Base-by-base conservation (phyloP, 2,888 invertebrate species). In the Acronicta alni region DNA sequence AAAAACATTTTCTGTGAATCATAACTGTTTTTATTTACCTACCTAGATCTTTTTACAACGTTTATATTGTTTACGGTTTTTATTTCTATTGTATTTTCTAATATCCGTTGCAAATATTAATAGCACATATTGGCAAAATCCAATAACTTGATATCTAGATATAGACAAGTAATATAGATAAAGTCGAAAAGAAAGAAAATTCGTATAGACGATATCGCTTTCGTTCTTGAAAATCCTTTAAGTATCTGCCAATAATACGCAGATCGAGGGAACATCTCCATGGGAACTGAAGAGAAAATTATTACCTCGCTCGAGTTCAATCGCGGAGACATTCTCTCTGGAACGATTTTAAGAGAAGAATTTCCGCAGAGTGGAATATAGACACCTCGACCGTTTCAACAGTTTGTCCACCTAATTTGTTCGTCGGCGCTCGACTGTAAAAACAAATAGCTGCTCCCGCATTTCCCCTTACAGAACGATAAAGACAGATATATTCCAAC, bases 381-480 rank as follows among this genome's bases (percentile, higher is more conserved):
- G 93, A 92, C 93, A 92, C 92, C 91, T 92, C 91, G 89, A 82
- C 87, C 89, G 89, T 88, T 91, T 90, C 89, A 90, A 91, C 92
- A 93, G 94, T 93, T 93, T 93, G 94, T 92, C 93, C 91, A 92
- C 92, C 93, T 93, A 93, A 93, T 94, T 94, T 94, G 93, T 92
- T 92, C 94, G 90, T 83, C 89, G 90, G 86, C 89, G 89, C 89
- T 90, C 91, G 88, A 87, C 92, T 92, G 92, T 89, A 91, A 93
- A 93, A 94, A 94, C 92, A 94, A 93, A 93, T 93, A 93, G 90
- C 88, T 85, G 82, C 83, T 87, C 86, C 88, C 88, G 86, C 86
- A 87, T 89, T 90, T 88, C 86, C 89, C 85, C 88, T 85, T 84
- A 82, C 85, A 81, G 82, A 80, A 80, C 77, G 89, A 90, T 84